Base-by-base conservation (phyloP, 2,888 invertebrate species). In the Abscondita cerata region DNA sequence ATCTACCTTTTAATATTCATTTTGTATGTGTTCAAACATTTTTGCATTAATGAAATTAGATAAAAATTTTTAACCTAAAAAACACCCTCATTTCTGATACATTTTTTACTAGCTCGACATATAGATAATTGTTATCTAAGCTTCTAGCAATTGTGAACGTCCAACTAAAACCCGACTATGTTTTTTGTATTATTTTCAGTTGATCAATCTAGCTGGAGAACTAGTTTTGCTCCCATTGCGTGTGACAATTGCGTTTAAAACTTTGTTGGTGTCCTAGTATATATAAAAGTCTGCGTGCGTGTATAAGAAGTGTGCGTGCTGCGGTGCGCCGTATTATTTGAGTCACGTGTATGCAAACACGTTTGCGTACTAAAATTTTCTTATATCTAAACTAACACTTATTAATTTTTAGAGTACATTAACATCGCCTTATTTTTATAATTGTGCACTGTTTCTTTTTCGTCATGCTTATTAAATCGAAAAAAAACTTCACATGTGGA, bases 211-310 rank as follows among this genome's bases (percentile, higher is more conserved):
- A 47, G 59, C 48, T 64, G 66, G 66, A 33, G 52, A 54, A 66
- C 64, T 66, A 62, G 50, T 61, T 48, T 38, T 13, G 56, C 38
- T 64, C 56, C 52, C 51, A 57, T 67, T 66, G 67, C 67, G 67
- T 67, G 67, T 66, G 67, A 67, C 67, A 67, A 67, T 67, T 66
- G 67, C 67, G 67, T 67, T 67, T 64, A 52, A 66, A 67, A 66
- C 61, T 67, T 67, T 67, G 67, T 66, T 66, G 65, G 61, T 67
- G 65, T 67, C 62, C 67, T 62, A 61, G 66, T 64, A 64, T 66
- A 64, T 67, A 64, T 64, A 67, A 67, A n/a, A 67, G 58, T 54
- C 53, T 57, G 60, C 58, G 63, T 66, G 67, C 61, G 67, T 66
- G 65, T 61, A 60, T 47, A 36, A 46, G 64, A 64, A 56, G 62